Conservation (phyloP, 1,140 invertebrate genomes). For the Rhopalosiphum maidis region DNA sequence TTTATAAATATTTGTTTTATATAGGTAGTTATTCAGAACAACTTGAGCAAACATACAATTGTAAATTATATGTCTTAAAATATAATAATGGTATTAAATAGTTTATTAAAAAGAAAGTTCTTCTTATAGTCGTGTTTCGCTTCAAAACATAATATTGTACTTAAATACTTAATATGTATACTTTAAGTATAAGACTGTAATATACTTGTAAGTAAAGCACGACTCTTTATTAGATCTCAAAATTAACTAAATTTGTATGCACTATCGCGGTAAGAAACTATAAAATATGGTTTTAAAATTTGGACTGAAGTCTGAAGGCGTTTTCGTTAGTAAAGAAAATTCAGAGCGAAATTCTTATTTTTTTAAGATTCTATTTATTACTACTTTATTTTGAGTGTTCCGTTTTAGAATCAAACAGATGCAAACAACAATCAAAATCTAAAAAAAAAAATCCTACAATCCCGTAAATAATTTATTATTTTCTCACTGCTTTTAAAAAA, state of each 20-base stretch:
- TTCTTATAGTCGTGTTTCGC: background rate
- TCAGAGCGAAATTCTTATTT: background rate
- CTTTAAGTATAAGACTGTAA: background rate
- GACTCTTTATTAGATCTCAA: background rate
- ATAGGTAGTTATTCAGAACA: background rate
- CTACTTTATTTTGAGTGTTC: background rate
- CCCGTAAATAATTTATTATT: background rate
- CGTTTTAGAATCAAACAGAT: background rate
- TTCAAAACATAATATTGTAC: constrained; percentile 2
- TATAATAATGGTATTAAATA: background rate
- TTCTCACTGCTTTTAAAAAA: background rate
- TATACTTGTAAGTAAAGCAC: background rate
- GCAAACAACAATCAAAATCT: background rate
- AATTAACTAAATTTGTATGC: background rate
- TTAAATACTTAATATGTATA: constrained; percentile 1
- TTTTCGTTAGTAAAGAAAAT: background rate
- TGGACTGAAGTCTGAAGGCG: background rate
- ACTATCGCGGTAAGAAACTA: background rate
- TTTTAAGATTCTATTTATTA: background rate
- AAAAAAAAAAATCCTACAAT: background rate
- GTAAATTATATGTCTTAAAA: background rate
- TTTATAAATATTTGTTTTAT: background rate
- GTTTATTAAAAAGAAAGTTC: background rate
- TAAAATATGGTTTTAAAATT: constrained; percentile 19
- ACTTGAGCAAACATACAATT: background rate